Percentiles rank a stretch among this genome's conserved stretches.
Evolutionary conservation across 2,113 vertebrate genomes (phyloP).

Genomic region (Chrysemys picta): DNA sequence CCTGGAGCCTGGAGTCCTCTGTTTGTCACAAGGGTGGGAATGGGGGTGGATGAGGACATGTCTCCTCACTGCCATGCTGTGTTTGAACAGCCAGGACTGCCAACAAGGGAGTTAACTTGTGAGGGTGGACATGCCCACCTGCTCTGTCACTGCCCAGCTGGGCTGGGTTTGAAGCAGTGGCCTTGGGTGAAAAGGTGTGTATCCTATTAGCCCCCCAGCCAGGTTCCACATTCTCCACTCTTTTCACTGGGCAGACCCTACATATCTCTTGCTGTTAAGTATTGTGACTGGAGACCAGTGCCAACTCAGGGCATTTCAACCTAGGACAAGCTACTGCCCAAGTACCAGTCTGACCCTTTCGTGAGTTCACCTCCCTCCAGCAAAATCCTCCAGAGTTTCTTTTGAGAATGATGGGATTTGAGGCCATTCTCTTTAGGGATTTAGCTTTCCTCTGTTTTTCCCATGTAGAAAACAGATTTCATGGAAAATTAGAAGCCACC

Average conservation of each 20-base stretch:
- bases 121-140: background rate
- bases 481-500: background rate
- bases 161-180: background rate
- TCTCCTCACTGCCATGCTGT: background rate
- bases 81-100: background rate
- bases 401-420: background rate
- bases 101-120: background rate
- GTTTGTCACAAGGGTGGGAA: background rate
- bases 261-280: background rate
- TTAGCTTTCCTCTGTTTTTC: background rate
- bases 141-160: rapidly evolving
- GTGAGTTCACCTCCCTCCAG: background rate
- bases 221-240: background rate
- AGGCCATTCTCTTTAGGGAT: background rate
- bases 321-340: background rate
- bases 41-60: background rate
- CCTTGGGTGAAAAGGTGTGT: background rate
- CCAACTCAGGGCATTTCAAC: background rate
- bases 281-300: background rate
- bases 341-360: background rate
- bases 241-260: background rate
- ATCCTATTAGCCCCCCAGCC: background rate
- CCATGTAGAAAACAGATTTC: background rate
- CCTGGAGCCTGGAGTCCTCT: background rate
- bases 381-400: background rate